Base-by-base conservation (phyloP, 2,888 invertebrate species). In the Lasioglossum figueresi region DNA sequence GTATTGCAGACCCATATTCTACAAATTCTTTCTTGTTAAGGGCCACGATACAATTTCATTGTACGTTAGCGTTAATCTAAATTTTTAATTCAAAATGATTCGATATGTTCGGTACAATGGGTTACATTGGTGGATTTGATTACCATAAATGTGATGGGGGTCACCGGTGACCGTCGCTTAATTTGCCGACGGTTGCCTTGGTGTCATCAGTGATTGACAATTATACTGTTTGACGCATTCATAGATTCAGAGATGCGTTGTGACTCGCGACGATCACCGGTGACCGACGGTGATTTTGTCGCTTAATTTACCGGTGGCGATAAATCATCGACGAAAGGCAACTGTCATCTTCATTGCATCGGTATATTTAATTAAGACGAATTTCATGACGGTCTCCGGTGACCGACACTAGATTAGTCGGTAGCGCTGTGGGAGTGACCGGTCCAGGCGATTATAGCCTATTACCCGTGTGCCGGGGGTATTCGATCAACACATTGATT, bases 381-480 rank as follows among this genome's bases (percentile, higher is more conserved):
- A 56, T 56, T 56, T 56, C n/a, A n/a, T 12, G 56, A 12, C 4
- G n/a, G n/a, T 56, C 56, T n/a, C 56, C 56, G n/a, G n/a, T 56
- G 56, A 56, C 56, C 56, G 56, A 56, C 52, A n/a, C 52, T 52
- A n/a, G 23, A 52, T 52, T 52, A 52, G 23, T 3, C 52, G 52
- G 52, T 52, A 52, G 52, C 52, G 52, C 52, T 52, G 52, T 52
- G 52, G 52, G n/a, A 52, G n/a, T n/a, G 23, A 52, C 52, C 52
- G 52, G 52, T 52, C 52, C 52, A n/a, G 52, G n/a, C n/a, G 52
- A 52, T 52, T 52, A n/a, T 52, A 52, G 52, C 52, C 52, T 52
- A 52, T 52, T 52, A 43, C 14, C 43, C 12, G 43, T 43, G 14
- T 14, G 43, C 10, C 52, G 3, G 10, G 52, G 10, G 3, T 52